Evolutionary conservation across 2,888 invertebrate species (phyloP).

Genomic region (Epicampocera succincta): DNA sequence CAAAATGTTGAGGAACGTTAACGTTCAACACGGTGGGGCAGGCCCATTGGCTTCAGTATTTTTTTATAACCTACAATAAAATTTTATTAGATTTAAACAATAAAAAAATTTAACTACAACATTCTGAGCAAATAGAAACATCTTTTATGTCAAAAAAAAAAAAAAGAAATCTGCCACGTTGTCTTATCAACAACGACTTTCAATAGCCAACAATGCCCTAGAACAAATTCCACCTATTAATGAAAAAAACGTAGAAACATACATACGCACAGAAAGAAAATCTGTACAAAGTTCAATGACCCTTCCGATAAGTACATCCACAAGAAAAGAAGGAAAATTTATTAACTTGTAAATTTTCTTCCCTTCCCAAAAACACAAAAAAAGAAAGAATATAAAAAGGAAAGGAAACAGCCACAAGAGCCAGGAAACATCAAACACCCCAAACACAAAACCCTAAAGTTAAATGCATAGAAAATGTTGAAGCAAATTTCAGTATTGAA

Average conservation of each 20-base stretch:
- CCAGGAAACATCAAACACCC: conserved; percentile 1
- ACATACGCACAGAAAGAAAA: conserved; percentile 3
- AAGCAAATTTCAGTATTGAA: neutral
- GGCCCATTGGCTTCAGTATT: no score
- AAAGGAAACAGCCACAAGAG: neutral
- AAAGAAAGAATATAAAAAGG: no score
- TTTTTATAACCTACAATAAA: no score
- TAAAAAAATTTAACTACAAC: no score
- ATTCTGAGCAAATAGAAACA: no score
- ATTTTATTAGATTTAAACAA: no score
- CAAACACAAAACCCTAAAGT: neutral
- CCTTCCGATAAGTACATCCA: neutral
- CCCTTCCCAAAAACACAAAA: neutral
- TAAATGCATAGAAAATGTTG: neutral
- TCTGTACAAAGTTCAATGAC: conserved; percentile 41
- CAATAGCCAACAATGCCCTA: neutral
- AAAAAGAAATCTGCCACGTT: neutral
- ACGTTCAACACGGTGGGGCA: no score
- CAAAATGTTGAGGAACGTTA: no score
- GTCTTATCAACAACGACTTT: neutral
- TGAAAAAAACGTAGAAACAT: neutral
- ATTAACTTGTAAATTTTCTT: conserved; percentile 5
- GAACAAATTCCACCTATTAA: conserved; percentile 2
- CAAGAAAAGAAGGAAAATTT: conserved; percentile 14
- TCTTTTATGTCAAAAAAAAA: neutral